Evolutionary conservation across 2,888 invertebrate genomes (phyloP).

Genomic region (Eueremaeus valkanovi): DNA sequence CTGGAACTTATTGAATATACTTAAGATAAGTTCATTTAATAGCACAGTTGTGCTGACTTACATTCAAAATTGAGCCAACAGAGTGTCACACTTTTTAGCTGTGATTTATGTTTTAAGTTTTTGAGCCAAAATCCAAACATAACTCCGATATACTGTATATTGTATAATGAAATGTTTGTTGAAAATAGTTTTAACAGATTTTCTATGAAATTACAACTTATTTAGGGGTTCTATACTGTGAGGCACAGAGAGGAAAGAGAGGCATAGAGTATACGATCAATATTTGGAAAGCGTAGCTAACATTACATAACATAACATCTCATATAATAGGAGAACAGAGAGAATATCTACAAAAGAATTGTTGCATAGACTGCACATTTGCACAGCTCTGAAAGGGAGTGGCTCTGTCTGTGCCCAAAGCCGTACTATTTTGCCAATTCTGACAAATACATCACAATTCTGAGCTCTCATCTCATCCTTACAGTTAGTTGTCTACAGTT

Average conservation of each 20-base stretch:
- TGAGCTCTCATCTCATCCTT: not conserved
- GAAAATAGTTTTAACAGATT: not conserved
- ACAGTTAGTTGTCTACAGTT: not conserved
- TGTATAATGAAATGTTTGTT: not conserved
- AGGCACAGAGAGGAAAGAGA: not conserved
- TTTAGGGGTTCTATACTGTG: too few relatives aligned
- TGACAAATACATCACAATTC: not conserved
- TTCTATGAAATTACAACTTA: not conserved
- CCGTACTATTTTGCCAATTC: not conserved
- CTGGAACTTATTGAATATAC: not conserved
- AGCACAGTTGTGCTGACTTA: not conserved
- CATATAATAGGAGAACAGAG: not conserved
- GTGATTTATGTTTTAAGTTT: not conserved
- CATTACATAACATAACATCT: conserved; percentile 6
- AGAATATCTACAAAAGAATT: conserved; percentile 3
- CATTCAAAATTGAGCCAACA: not conserved
- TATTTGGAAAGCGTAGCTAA: conserved; percentile 2
- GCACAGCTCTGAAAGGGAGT: not conserved
- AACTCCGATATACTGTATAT: not conserved
- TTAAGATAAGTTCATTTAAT: not conserved
- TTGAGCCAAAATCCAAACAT: not conserved
- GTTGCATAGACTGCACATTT: conserved; percentile 31
- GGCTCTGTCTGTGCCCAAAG: not conserved
- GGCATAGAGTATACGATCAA: not conserved
- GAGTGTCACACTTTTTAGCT: not conserved